A percentile compares a stretch with the other conserved stretches of the same genome.
These are phyloP conservation scores for Lethenteron reissneri DNA, from an alignment of 2,113 vertebrate genomes.

Conservation along the genomic window DNA sequence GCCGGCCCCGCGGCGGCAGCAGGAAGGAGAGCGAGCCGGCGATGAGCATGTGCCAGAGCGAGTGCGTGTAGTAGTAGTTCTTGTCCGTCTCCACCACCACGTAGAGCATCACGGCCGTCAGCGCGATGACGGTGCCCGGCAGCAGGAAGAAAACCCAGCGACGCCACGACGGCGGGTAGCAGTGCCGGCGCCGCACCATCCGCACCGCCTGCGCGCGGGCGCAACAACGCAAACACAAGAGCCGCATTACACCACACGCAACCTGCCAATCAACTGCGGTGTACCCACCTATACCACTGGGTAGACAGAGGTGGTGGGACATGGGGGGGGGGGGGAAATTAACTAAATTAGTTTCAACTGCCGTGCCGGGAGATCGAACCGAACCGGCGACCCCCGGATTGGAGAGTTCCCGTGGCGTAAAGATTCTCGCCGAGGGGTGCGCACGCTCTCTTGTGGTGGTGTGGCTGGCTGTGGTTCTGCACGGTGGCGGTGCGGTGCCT, in stretches of 20 bases:
- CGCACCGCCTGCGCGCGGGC: constrained; percentile 42
- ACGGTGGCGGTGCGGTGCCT: constrained; percentile 15
- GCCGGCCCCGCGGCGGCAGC: constrained; percentile 49
- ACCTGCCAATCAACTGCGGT: background rate
- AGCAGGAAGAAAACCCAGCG: constrained; percentile 93
- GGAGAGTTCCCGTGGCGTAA: too few relatives aligned
- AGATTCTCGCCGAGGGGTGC: too few relatives aligned
- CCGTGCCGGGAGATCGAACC: background rate
- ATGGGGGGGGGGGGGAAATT: background rate
- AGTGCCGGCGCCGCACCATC: constrained; percentile 62
- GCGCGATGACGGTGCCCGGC: constrained; percentile 68
- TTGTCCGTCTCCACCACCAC: constrained; percentile 91
- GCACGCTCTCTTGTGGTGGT: too few relatives aligned
- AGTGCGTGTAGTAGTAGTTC: constrained; percentile 99
- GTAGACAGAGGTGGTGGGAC: background rate
- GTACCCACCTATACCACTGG: background rate
- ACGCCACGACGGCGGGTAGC: constrained; percentile 93
- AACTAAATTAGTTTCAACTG: too few relatives aligned
- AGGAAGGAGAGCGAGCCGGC: constrained; percentile 84
- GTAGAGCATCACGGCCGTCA: constrained; percentile 60
- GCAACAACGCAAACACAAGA: background rate
- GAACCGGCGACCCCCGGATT: too few relatives aligned
- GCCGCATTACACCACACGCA: background rate
- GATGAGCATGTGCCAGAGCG: constrained; percentile 97
- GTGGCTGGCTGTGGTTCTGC: too few relatives aligned